Conservation (phyloP, 2,888 invertebrate genomes). For the Buathra laborator region DNA sequence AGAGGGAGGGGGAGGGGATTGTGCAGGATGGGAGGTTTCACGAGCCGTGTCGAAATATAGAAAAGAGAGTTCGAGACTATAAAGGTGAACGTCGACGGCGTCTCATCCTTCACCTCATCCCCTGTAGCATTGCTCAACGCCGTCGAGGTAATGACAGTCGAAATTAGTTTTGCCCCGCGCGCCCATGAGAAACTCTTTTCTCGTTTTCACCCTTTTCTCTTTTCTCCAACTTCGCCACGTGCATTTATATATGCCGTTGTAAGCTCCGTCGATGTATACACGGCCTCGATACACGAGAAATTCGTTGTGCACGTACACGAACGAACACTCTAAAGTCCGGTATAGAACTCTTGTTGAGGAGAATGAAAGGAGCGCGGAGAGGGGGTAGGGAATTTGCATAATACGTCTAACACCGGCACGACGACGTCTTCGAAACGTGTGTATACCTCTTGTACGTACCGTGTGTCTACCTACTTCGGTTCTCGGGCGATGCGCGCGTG, state of each 20-base stretch:
- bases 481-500: conserved; percentile 42
- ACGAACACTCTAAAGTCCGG: conserved; percentile 25
- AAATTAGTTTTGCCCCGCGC: conserved; percentile 67
- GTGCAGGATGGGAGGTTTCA: neutral
- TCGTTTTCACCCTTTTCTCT: conserved; percentile 1
- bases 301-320: conserved; percentile 39
- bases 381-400: conserved; percentile 64
- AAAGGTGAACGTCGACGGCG: conserved; percentile 42
- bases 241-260: conserved; percentile 26
- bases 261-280: conserved; percentile 1
- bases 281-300: conserved; percentile 56
- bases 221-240: neutral
- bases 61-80: conserved; percentile 31
- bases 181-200: conserved; percentile 7
- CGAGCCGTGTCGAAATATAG: neutral
- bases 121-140: conserved; percentile 35
- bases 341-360: neutral
- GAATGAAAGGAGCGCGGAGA: neutral
- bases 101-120: conserved; percentile 51
- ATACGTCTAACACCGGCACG: conserved; percentile 52
- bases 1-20: conserved; percentile 30
- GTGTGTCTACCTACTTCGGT: conserved; percentile 10
- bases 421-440: conserved; percentile 29
- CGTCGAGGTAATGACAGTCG: conserved; percentile 66
- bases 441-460: neutral